Percentiles rank a stretch among this genome's conserved stretches.
Conservation (phyloP, 2,113 vertebrate species). For the Corythornis cristatus region DNA sequence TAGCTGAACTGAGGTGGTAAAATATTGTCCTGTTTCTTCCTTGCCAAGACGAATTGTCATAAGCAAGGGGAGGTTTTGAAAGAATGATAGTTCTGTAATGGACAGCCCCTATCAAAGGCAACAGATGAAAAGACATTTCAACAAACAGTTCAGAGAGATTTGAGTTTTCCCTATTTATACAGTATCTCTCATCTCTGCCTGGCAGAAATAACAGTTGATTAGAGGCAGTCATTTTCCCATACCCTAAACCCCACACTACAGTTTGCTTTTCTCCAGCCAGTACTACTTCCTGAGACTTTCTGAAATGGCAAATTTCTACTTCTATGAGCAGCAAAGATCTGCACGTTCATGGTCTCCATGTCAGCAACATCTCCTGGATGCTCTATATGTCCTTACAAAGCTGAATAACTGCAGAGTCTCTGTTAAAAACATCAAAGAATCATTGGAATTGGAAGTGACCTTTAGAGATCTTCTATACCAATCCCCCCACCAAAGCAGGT, state of each 20-base stretch:
- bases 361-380: not conserved
- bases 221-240: not conserved
- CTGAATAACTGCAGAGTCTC: not conserved
- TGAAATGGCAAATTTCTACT: not conserved
- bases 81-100: not conserved
- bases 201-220: not conserved
- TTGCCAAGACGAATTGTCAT: not conserved
- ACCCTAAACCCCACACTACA: not conserved
- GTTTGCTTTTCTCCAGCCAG: not conserved
- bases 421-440: not conserved
- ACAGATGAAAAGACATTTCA: not conserved
- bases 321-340: not conserved
- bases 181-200: not conserved
- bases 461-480: no score
- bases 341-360: not conserved
- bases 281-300: not conserved
- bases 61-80: not conserved
- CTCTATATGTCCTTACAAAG: not conserved
- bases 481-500: no score
- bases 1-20: not conserved
- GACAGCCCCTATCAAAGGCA: not conserved
- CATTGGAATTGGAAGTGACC: no score
- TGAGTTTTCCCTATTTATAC: not conserved
- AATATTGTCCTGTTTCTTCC: not conserved
- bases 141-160: not conserved